These are phyloP conservation scores for Carterocephalus palaemon DNA, from an alignment of 2,888 invertebrate species.

Conservation along the genomic window DNA sequence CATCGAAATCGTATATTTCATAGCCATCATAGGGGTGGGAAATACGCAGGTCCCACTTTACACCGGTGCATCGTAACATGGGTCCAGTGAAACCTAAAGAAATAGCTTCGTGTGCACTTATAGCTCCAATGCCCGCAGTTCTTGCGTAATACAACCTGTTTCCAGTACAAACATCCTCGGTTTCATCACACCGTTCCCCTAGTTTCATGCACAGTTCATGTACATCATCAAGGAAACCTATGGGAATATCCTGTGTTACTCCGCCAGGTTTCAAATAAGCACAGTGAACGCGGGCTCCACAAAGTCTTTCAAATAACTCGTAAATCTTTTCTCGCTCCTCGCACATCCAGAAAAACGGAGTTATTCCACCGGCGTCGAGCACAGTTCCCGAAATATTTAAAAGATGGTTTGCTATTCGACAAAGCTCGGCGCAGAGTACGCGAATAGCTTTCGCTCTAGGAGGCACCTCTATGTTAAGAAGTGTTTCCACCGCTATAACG, in stretches of 20 bases:
- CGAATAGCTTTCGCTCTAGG: constrained; percentile 89
- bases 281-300: constrained; percentile 91
- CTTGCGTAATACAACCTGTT: constrained; percentile 84
- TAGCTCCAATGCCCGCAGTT: constrained; percentile 85
- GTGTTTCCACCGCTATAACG: constrained; percentile 88
- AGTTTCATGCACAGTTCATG: constrained; percentile 83
- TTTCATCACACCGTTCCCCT: constrained; percentile 88
- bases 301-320: constrained; percentile 90
- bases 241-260: constrained; percentile 78
- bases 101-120: constrained; percentile 87
- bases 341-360: constrained; percentile 94
- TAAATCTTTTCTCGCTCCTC: constrained; percentile 93
- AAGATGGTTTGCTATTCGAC: constrained; percentile 88
- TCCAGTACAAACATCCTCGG: constrained; percentile 86
- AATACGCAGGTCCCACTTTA: constrained; percentile 93
- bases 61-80: constrained; percentile 88
- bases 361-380: constrained; percentile 91
- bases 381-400: constrained; percentile 86
- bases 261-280: constrained; percentile 91
- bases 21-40: constrained; percentile 91
- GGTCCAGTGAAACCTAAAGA: constrained; percentile 84
- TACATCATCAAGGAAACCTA: constrained; percentile 88
- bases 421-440: constrained; percentile 86
- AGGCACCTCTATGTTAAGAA: constrained; percentile 88
- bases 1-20: constrained; percentile 89